Evolutionary conservation across 2,113 vertebrate genomes (phyloP).

Genomic region (Malurus cyaneus): DNA sequence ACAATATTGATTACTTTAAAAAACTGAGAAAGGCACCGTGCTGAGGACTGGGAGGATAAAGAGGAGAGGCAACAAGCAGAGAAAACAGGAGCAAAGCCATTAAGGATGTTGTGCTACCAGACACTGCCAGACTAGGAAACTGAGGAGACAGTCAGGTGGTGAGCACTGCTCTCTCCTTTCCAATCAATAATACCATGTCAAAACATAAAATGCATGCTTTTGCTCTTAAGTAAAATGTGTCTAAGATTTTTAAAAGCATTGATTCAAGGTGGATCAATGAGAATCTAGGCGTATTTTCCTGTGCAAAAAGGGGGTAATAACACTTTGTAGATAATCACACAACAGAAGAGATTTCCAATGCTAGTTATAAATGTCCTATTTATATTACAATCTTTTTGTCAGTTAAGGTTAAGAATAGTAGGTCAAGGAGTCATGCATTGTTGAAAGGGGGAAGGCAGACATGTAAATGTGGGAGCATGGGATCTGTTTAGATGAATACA

Average conservation of each 20-base stretch:
- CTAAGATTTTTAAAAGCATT: constrained; percentile 99
- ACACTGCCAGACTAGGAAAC: constrained; percentile 74
- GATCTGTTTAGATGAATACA: background rate
- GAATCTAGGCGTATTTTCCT: constrained; percentile 86
- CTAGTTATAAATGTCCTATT: constrained; percentile 64
- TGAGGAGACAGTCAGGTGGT: constrained; percentile 72
- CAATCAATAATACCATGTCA: constrained; percentile 95
- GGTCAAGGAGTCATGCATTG: constrained; percentile 68
- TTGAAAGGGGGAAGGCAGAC: background rate
- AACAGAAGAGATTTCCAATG: constrained; percentile 70
- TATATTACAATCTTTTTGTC: constrained; percentile 66
- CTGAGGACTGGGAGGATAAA: constrained; percentile 75
- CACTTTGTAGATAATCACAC: constrained; percentile 83
- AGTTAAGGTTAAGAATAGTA: constrained; percentile 70
- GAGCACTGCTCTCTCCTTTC: constrained; percentile 60
- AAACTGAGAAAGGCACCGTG: constrained; percentile 76
- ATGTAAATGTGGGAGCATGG: background rate
- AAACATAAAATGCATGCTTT: constrained; percentile 98
- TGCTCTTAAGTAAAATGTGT: constrained; percentile 98
- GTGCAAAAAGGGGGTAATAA: constrained; percentile 89
- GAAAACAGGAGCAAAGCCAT: constrained; percentile 88
- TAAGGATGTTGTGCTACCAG: constrained; percentile 89
- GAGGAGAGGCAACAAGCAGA: constrained; percentile 67
- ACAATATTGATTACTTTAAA: constrained; percentile 90
- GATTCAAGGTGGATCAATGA: constrained; percentile 90